Evolutionary conservation across 2,888 invertebrate species (phyloP).

Genomic region (Anaspis maculata): DNA sequence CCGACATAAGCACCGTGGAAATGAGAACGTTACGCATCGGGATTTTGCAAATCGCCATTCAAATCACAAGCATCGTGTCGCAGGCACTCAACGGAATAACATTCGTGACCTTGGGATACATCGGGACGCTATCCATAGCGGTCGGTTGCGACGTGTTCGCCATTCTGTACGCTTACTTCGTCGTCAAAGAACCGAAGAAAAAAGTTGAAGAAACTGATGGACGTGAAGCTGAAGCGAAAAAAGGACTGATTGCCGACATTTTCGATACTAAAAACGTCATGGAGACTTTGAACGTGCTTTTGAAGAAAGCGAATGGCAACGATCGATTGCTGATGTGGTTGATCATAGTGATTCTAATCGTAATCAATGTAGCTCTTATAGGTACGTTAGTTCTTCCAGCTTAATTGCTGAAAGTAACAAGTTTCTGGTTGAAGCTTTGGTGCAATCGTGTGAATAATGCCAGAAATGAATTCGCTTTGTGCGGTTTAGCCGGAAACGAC

Average conservation of each 20-base stretch:
- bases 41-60: slow-evolving; percentile 41
- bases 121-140: slow-evolving; percentile 29
- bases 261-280: slow-evolving; percentile 33
- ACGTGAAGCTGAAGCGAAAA: slow-evolving; percentile 13
- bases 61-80: slow-evolving; percentile 25
- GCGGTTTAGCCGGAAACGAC: no score
- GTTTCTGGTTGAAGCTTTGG: no score
- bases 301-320: slow-evolving; percentile 27
- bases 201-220: slow-evolving; percentile 16
- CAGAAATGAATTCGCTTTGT: no score
- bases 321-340: slow-evolving; percentile 26
- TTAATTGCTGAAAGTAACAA: no score
- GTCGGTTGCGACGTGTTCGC: slow-evolving; percentile 28
- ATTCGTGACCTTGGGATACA: slow-evolving; percentile 31
- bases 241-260: slow-evolving; percentile 28
- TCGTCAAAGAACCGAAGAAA: slow-evolving; percentile 31
- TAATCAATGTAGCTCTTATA: slow-evolving; percentile 24
- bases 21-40: slow-evolving; percentile 55
- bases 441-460: no score
- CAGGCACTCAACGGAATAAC: slow-evolving; percentile 33
- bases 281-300: slow-evolving; percentile 32
- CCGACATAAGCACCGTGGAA: slow-evolving; percentile 45
- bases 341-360: slow-evolving; percentile 27
- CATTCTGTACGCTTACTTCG: slow-evolving; percentile 32
- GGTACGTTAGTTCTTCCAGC: no score